phyloP scores from a whole-genome alignment of 2,888 invertebrate species.

The Synergus gifuensis region DNA sequence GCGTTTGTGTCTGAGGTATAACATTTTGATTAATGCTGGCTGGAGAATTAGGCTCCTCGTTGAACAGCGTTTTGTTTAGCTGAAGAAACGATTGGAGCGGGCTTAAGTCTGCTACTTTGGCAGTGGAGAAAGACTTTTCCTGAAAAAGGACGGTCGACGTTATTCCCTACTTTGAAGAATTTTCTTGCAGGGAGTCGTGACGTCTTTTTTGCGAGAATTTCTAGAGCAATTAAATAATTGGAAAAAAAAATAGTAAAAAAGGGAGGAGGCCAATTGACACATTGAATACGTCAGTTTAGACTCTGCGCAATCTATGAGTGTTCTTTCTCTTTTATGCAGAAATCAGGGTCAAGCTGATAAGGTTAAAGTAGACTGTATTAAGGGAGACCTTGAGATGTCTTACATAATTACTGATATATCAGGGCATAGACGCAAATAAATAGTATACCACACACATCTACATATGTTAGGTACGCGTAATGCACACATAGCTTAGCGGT shows the following conservation, averaged over 20 bases:
- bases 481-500: conserved; percentile 56
- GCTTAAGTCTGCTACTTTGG: conserved; percentile 73
- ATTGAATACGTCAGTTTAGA: background rate
- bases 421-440: conserved; percentile 60
- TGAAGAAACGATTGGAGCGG: conserved; percentile 74
- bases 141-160: conserved; percentile 53
- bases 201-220: background rate
- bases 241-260: background rate
- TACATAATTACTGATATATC: conserved; percentile 64
- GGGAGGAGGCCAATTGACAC: background rate
- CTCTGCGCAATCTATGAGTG: conserved; percentile 10
- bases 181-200: conserved; percentile 15
- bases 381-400: conserved; percentile 62
- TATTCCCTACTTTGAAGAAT: conserved; percentile 37
- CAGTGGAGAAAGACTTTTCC: conserved; percentile 76
- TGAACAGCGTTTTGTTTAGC: conserved; percentile 73
- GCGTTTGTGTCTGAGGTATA: conserved; percentile 72
- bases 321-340: conserved; percentile 41
- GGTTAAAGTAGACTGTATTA: conserved; percentile 58
- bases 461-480: conserved; percentile 42
- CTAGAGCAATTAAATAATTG: background rate
- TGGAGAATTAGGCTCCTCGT: conserved; percentile 73
- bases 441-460: conserved; percentile 51
- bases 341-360: conserved; percentile 60
- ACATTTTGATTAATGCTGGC: conserved; percentile 74